Conservation (phyloP, 2,113 vertebrate species). For the Pterocles gutturalis region DNA sequence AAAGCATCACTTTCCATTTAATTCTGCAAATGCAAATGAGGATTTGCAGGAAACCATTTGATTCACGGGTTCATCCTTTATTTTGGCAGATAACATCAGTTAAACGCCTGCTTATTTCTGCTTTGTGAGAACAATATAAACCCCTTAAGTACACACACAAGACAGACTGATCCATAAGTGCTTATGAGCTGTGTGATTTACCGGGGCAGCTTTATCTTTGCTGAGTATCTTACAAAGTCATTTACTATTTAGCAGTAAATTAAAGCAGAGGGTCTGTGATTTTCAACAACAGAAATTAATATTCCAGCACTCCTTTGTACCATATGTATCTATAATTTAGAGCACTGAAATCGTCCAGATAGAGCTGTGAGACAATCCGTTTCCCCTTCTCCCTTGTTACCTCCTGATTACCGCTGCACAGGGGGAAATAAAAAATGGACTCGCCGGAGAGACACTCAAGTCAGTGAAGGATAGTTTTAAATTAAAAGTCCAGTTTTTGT, state of each 20-base stretch:
- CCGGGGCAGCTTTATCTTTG: constrained; percentile 36
- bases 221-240: constrained; percentile 44
- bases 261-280: constrained; percentile 54
- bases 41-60: constrained; percentile 20
- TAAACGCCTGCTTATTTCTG: constrained; percentile 59
- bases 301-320: constrained; percentile 1
- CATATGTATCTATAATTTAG: constrained; percentile 61
- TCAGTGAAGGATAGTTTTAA: constrained; percentile 30
- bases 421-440: constrained; percentile 22
- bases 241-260: constrained; percentile 74
- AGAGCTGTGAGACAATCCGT: neutral
- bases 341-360: neutral
- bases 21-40: constrained; percentile 8
- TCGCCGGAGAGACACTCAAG: neutral
- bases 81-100: constrained; percentile 58
- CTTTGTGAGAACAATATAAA: constrained; percentile 55
- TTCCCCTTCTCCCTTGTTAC: constrained; percentile 30
- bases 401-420: constrained; percentile 22
- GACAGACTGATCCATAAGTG: constrained; percentile 47
- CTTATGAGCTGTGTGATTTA: constrained; percentile 71
- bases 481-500: constrained; percentile 35
- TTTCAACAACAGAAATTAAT: constrained; percentile 67
- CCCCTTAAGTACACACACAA: constrained; percentile 56
- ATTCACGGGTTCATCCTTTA: constrained; percentile 39
- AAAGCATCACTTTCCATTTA: neutral